These are phyloP conservation scores for Drosophila birchii DNA, from an alignment of 2,888 invertebrate genomes.

Conservation along the genomic window DNA sequence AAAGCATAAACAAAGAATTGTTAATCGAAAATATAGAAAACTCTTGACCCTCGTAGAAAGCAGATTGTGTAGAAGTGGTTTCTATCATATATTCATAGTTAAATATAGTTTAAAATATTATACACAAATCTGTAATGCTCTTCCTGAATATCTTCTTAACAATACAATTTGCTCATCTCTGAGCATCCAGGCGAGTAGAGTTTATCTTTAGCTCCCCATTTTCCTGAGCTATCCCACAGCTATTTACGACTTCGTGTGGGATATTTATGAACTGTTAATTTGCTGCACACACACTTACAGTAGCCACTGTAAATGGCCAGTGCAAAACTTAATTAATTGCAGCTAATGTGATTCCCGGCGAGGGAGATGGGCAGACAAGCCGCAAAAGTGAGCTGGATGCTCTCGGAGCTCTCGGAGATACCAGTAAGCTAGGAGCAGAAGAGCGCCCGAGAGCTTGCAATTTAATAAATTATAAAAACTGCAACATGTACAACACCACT, in stretches of 20 bases:
- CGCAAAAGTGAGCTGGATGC: constrained; percentile 52
- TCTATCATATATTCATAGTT: too few species aligned
- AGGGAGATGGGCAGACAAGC: constrained; percentile 42
- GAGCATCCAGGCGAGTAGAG: not conserved
- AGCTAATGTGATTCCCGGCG: constrained; percentile 68
- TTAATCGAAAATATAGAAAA: constrained; percentile 5
- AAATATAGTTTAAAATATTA: not conserved
- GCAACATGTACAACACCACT: constrained; percentile 48
- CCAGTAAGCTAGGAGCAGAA: constrained; percentile 13
- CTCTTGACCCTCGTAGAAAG: not conserved
- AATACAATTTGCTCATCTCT: constrained; percentile 16
- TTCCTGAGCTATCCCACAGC: constrained; percentile 3
- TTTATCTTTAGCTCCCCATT: not conserved
- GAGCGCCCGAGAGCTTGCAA: constrained; percentile 26
- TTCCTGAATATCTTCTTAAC: too few species aligned
- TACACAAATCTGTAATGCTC: not conserved
- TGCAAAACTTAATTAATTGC: constrained; percentile 76
- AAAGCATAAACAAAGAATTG: constrained; percentile 23
- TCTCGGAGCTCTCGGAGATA: constrained; percentile 10
- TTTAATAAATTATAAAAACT: constrained; percentile 65
- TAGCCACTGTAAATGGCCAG: constrained; percentile 61
- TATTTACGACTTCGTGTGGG: constrained; percentile 64
- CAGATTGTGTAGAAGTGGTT: constrained; percentile 4
- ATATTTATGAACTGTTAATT: constrained; percentile 76
- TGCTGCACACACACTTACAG: constrained; percentile 41